Conservation (phyloP, 2,113 vertebrate species). For the Gasterosteus aculeatus region DNA sequence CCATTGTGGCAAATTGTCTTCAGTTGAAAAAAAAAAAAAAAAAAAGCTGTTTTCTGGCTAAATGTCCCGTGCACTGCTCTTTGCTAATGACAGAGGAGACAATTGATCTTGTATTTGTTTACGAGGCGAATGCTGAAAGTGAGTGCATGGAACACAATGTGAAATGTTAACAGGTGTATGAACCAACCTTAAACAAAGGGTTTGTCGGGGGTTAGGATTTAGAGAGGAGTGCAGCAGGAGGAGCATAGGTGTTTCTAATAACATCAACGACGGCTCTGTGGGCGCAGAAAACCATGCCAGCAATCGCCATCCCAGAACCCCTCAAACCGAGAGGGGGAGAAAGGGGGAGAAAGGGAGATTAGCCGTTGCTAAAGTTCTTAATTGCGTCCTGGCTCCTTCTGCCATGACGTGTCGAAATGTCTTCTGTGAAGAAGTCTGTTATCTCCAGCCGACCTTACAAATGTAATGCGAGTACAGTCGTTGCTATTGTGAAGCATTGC, state of each 20-base stretch:
- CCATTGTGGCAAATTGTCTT: background rate
- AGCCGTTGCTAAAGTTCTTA: background rate
- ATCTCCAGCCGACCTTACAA: background rate
- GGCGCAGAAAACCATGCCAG: background rate
- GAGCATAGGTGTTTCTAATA: conserved; percentile 12
- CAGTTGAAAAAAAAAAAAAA: background rate
- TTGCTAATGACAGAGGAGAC: background rate
- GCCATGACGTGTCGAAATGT: background rate
- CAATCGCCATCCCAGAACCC: background rate
- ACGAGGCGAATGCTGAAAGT: background rate
- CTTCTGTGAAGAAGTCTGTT: background rate
- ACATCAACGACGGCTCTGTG: conserved; percentile 8
- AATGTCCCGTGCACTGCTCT: background rate
- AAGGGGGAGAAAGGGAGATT: background rate
- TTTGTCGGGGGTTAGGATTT: conserved; percentile 4
- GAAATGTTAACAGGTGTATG: background rate
- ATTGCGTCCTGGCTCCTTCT: background rate
- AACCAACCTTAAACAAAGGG: background rate
- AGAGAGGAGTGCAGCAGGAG: background rate
- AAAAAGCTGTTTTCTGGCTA: background rate
- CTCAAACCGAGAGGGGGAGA: background rate
- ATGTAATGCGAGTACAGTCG: background rate
- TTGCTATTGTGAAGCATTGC: background rate
- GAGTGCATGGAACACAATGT: background rate
- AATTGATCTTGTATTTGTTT: background rate